Conservation (phyloP, 1,140 invertebrate genomes). For the Drosophila obscura region DNA sequence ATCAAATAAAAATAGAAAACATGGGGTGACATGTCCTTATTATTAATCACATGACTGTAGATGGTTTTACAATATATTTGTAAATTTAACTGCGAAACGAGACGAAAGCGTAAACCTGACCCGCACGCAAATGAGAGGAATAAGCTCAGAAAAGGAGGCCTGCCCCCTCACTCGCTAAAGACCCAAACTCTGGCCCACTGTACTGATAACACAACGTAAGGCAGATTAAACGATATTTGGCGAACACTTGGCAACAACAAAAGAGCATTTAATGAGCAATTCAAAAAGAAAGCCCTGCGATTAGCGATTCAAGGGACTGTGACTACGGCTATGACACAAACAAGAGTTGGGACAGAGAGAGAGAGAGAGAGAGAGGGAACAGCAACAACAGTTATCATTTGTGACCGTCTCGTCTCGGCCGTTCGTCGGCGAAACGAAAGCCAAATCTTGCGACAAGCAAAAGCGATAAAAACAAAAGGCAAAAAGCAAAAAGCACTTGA, state of each 20-base stretch:
- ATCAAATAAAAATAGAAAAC: too few relatives aligned
- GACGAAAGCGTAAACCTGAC: constrained; percentile 15
- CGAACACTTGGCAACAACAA: constrained; percentile 52
- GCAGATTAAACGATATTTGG: constrained; percentile 15
- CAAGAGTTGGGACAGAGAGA: not conserved
- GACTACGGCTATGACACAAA: too few relatives aligned
- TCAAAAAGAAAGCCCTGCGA: not conserved
- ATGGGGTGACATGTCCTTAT: too few relatives aligned
- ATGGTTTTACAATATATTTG: constrained; percentile 20
- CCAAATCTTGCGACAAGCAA: constrained; percentile 40
- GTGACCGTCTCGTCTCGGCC: not conserved
- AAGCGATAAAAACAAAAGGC: constrained; percentile 40
- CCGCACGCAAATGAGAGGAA: constrained; percentile 25
- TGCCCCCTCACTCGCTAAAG: constrained; percentile 4
- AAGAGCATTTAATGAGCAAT: constrained; percentile 1
- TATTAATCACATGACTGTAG: too few relatives aligned
- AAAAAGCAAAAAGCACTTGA: constrained; percentile 15
- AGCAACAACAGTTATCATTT: constrained; percentile 25
- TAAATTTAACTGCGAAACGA: constrained; percentile 24
- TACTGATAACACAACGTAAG: constrained; percentile 51
- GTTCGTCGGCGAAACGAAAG: constrained; percentile 29
- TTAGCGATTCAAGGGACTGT: not conserved
- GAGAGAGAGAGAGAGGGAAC: not conserved
- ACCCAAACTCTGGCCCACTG: constrained; percentile 29
- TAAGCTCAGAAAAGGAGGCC: constrained; percentile 59